A percentile compares a stretch with the other conserved stretches of the same genome.
Evolutionary conservation across 2,797 vertebrate genomes (phyloP).

Genomic region (Heteromormyrus szaboi): DNA sequence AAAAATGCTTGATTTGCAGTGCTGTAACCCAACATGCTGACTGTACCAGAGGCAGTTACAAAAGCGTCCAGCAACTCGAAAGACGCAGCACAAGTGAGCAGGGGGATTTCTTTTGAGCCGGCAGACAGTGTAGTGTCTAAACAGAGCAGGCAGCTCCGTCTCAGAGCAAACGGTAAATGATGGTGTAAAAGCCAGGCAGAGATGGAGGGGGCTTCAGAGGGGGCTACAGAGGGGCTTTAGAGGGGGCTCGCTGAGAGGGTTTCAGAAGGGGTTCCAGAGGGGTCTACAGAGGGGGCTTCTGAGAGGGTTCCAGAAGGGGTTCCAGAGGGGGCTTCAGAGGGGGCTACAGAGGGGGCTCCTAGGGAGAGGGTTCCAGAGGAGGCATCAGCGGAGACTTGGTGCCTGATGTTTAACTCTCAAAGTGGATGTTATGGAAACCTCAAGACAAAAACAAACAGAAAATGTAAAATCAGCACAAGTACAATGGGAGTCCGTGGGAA

Average conservation of each 20-base stretch:
- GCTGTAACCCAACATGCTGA: not conserved
- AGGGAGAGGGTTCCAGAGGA: not conserved
- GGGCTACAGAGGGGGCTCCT: conserved; percentile 31
- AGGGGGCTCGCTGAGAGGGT: not conserved
- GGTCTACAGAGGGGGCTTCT: not conserved
- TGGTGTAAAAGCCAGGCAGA: not conserved
- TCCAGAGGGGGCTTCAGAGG: not conserved
- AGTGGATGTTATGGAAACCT: not conserved
- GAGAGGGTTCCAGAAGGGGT: not conserved
- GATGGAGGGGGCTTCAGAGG: not conserved
- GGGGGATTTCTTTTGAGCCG: not conserved
- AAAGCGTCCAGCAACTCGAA: not conserved
- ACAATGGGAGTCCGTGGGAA: not conserved
- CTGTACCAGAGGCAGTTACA: not conserved
- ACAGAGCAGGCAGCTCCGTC: not conserved
- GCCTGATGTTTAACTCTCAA: not conserved
- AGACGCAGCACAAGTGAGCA: not conserved
- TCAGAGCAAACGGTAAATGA: not conserved
- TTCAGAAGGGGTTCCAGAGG: not conserved
- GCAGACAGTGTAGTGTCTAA: not conserved
- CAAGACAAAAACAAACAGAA: not conserved
- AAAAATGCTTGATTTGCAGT: not conserved
- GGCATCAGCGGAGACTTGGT: not conserved
- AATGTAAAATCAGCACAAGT: not conserved
- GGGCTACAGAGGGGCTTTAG: not conserved